Evolutionary conservation across 64 coral and sea anemone species (phyloP), one percentile per base, ranked within the genome.

Genomic region (Pachyseris speciosa): DNA sequence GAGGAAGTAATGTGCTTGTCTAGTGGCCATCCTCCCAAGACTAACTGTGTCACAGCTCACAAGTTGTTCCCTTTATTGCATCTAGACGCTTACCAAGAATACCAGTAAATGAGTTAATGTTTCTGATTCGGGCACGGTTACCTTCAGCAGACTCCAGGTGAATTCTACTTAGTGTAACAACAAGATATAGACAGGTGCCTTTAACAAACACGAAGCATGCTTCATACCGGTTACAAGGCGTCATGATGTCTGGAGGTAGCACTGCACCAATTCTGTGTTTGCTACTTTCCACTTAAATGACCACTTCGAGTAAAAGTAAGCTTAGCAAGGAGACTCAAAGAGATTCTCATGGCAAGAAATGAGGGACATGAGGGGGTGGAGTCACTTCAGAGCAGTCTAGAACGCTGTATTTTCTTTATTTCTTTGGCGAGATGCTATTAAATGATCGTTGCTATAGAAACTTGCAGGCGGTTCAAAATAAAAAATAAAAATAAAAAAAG

Each of bases 261-360:
- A 69, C 61, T n/a, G 88, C 64, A 29, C 88, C 88, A 20, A 90
- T 29, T 17, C 88, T 41, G 67, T 68, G 37, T 19, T 81, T 74
- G 42, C 74, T 80, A 61, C 74, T 81, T 22, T 80, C 88, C 1
- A 67, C 73, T 69, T 90, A 61, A 65, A 90, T 44, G 1, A 81
- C 88, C 9, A 90, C 34, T 80, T 80, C 74, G 22, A n/a, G 31
- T 90, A 71, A 90, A 78, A 90, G 55, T 90, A 90, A 3, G 87
- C 73, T 17, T 78, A 37, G 36, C 32, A n/a, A 4, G 87, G 20
- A 19, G 87, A 20, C 38, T 77, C 39, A 31, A 52, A 28, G 2
- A 89, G 37, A 0, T 78, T 77, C n/a, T n/a, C n/a, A n/a, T n/a
- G n/a, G n/a, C n/a, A n/a, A n/a, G n/a, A n/a, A n/a, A n/a, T n/a